A percentile compares a stretch with the other conserved stretches of the same genome.
phyloP scores from a whole-genome alignment of 2,113 vertebrate genomes.

The Crocuta crocuta region DNA sequence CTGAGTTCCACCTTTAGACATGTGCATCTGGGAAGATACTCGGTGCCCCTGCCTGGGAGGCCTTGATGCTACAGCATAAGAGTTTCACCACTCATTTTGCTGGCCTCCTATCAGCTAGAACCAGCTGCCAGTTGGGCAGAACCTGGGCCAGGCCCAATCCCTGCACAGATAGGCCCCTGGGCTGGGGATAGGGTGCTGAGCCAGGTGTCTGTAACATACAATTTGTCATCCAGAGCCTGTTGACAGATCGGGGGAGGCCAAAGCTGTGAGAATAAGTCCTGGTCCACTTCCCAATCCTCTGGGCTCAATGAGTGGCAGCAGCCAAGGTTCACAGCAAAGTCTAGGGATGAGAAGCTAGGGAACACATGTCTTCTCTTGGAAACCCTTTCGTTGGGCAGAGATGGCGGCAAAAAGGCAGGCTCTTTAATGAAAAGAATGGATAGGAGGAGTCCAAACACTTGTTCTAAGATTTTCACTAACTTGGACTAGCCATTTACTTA shows the following conservation, averaged over 20 bases:
- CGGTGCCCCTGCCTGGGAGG: neutral
- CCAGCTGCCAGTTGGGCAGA: neutral
- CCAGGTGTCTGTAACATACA: neutral
- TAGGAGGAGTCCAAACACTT: accelerated
- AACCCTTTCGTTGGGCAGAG: neutral
- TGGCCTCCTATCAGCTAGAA: neutral
- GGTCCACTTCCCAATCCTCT: neutral
- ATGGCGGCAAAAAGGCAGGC: neutral
- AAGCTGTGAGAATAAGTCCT: neutral
- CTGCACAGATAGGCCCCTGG: neutral
- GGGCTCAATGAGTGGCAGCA: neutral
- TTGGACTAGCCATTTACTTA: neutral
- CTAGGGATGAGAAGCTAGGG: no score
- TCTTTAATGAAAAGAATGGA: neutral
- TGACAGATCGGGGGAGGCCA: neutral
- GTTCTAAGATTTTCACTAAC: neutral
- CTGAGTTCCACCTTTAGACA: neutral
- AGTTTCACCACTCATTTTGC: neutral
- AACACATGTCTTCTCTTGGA: neutral
- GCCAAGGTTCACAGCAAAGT: neutral
- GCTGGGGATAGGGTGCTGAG: neutral
- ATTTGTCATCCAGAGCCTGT: neutral
- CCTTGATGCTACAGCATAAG: neutral
- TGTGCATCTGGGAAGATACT: neutral
- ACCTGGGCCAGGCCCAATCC: neutral